Evolutionary conservation across 2,113 vertebrate species (phyloP), one percentile per base, ranked within the genome.

Genomic region (Pholis gunnellus): DNA sequence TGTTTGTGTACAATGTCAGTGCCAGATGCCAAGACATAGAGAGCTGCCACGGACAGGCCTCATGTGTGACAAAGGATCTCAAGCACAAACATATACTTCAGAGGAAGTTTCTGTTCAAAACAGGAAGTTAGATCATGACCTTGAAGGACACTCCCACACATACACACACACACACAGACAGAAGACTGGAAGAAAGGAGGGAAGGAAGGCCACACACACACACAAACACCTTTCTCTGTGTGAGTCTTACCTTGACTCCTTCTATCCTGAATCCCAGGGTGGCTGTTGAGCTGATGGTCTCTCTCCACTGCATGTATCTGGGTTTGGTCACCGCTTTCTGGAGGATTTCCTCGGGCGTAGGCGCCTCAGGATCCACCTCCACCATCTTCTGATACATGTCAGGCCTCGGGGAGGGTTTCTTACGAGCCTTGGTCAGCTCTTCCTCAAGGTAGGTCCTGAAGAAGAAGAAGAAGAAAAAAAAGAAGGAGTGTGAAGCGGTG

Each of bases 301-400:
- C 98, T 4, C 98, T 95, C 98, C 98, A 99, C 92, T 99, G 97
- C 98, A 99, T 99, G 94, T 99, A 99, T 67, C 98, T 95, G 0
- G 98, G 98, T 90, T 99, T 99, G 86, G 97, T 99, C 85, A 99
- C 98, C 0, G 96, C 97, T 60, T 96, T 94, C 89, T 96, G 95
- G 17, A 94, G 86, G 0, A 95, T 94, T 74, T 99, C 98, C 87
- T 99, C 96, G 1, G 92, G 84, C 0, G 97, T 98, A 0, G 98
- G 97, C 1, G 98, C 98, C 0, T 90, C 79, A 0, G 97, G 97
- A 44, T 99, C 98, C 4, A 99, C 97, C 92, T 99, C 98, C 0
- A 99, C 92, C 98, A 99, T 99, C 92, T 99, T 99, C 94, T 96
- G 96, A 88, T 97, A 99, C 98, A 99, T 99, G 94, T 99, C 98